Evolutionary conservation across 2,797 vertebrate species (phyloP).

Genomic region (Bufotes viridis): DNA sequence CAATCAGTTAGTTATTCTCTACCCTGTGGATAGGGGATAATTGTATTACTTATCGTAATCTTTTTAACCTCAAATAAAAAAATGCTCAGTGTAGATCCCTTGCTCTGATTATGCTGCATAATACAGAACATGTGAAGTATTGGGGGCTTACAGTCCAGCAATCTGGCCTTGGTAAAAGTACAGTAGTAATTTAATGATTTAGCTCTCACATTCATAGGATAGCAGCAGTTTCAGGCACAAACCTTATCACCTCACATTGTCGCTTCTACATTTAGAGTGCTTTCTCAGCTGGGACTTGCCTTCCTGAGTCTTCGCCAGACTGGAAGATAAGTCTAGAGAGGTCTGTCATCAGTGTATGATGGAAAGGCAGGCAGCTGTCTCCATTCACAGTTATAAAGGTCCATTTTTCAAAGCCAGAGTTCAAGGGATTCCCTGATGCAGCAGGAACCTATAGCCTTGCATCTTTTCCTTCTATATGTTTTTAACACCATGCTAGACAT

Average conservation of each 20-base stretch:
- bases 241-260: constrained; percentile 2
- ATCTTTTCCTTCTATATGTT: background rate
- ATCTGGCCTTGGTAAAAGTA: background rate
- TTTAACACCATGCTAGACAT: background rate
- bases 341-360: constrained; percentile 38
- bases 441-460: constrained; percentile 9
- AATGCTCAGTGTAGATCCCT: background rate
- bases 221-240: background rate
- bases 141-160: background rate
- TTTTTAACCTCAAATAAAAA: too few relatives aligned
- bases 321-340: constrained; percentile 23
- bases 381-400: constrained; percentile 42
- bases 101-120: background rate
- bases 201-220: background rate
- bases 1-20: too few relatives aligned
- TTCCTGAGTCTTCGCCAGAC: constrained; percentile 8
- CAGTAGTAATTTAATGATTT: background rate
- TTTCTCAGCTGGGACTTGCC: constrained; percentile 27
- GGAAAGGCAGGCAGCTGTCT: constrained; percentile 37
- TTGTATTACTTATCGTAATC: too few relatives aligned
- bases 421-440: constrained; percentile 36
- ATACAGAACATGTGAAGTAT: background rate
- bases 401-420: constrained; percentile 33
- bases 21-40: too few relatives aligned
- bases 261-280: constrained; percentile 20